Evolutionary conservation across 2,113 vertebrate species (phyloP), one percentile per base, ranked within the genome.

Genomic region (Larimichthys polyactis): DNA sequence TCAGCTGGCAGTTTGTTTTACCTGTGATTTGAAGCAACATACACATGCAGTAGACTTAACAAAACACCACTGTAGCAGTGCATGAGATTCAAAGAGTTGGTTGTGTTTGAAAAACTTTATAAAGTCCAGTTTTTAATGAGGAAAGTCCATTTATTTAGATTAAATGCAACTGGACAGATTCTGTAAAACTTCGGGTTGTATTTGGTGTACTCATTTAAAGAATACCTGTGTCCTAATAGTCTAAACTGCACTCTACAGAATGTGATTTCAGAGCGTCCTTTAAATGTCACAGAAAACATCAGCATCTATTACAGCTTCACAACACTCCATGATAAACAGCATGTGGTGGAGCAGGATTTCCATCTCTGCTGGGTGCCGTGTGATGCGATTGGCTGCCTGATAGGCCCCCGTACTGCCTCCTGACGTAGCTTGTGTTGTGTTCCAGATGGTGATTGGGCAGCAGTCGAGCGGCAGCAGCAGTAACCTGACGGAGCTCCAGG

Each of bases 371-470:
- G 46, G 48, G 67, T 62, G 71, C n/a, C 16, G 82, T 75, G 65
- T 84, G 76, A 64, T 20, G 65, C 36, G 58, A 83, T 82, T 78
- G 82, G 84, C 66, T n/a, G 71, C 2, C 49, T 40, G 54, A 10
- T 27, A 5, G 11, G 19, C 15, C 17, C 57, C 57, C 20, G 22
- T 10, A 0, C 36, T 3, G 24, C 24, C 27, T 55, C 19, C 87
- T 91, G 66, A 90, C 11, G 6, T 4, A 3, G 6, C 57, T 40
- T 51, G 48, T 81, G 60, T 75, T 78, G 52, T 82, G n/a, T 86
- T 88, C 27, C 94, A 99, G 98, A 99, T 99, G 98, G 97, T 99
- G 92, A 99, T 99, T 91, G 98, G 98, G 14, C 98, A 97, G 94
- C 98, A 99, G 95, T 96, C 96, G 90, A 96, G 96, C 95, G 92